Base-by-base conservation (phyloP, 2,888 invertebrate species). In the Beris morrisii region DNA sequence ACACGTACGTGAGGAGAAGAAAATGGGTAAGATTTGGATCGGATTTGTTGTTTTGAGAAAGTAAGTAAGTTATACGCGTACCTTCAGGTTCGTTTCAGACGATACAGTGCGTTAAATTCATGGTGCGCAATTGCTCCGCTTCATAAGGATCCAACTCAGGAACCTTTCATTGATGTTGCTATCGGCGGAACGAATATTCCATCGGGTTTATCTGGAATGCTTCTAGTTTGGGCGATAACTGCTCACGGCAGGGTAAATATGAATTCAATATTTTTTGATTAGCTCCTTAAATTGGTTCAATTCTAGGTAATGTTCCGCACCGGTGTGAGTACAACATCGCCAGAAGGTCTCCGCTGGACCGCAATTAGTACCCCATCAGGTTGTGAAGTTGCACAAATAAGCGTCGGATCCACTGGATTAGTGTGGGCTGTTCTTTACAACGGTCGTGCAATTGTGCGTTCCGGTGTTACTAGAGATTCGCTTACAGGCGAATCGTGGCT, bases 181-280 rank as follows among this genome's bases (percentile, higher is more conserved):
- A 89, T 95, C 72, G 95, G 95, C 44, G 95, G 95, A 31, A 89
- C 89, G 75, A 87, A 87, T 75, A 85, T 94, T 71, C 89, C 92
- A 58, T 91, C 91, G 75, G 90, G 90, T 28, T 84, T 87, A 69
- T 83, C 87, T 13, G 93, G 93, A 30, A 87, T 86, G 46, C 84
- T 94, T 73, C 83, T 90, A 68, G 95, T 97, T 7, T 97, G 96
- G 96, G 92, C 94, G 9, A 92, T 96, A 63, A 96, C 96, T 32
- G 91, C 95, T 43, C 90, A 93, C 76, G 95, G 95, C 63, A 83
- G 94, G 75, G 92, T 90, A 80, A 77, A 7, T 48, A 45, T 11
- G 31, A 30, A 15, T n/a, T 43, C 9, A 31, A n/a, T 28, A 30
- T 30, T 30, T 30, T 58, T 22, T 44, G n/a, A 9, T 22, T 22